Evolutionary conservation across 2,797 vertebrate species (phyloP), one percentile per base, ranked within the genome.

Genomic region (Propithecus deckenii): DNA sequence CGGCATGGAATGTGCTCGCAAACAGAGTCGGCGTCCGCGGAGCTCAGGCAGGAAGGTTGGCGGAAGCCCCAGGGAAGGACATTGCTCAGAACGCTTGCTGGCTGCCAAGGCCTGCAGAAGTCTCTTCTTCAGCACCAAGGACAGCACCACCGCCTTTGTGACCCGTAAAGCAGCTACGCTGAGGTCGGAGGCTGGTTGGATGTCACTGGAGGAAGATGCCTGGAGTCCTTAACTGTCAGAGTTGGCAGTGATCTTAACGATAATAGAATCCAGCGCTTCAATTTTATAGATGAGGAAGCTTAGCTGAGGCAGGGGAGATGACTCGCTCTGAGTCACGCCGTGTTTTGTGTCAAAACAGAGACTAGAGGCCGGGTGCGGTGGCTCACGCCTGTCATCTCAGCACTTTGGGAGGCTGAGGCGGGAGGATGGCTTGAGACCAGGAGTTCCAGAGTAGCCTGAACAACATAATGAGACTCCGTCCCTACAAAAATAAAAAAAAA

Each of bases 91-190:
- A 80, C 41, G 59, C 20, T 35, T 5, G 30, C 72, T 9, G 35
- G 79, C 32, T 89, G 69, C 74, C 38, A 14, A 11, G 61, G 20
- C 18, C 0, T 3, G 15, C 18, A 8, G 7, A 13, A 23, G 4
- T 7, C 79, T 80, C 30, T 75, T 52, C 30, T 88, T 95, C 83
- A 80, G 87, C 76, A 85, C 74, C 57, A 8, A 6, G 92, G 88
- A 94, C 61, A 87, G 75, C 3, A 0, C 25, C 17, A 1, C 30
- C n/a, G 18, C 75, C n/a, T 75, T 17, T 15, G 55, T 20, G 10
- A 43, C 55, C 63, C 4, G 22, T 1, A 2, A 38, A 6, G 50
- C 20, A 67, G 20, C 48, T 10, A 43, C 43, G 43, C 43, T 43
- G 43, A 43, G 43, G 7, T 43, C 43, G 7, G 43, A 9, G 4